Base-by-base conservation (phyloP, 2,113 vertebrate species). In the Spheniscus mendiculus region DNA sequence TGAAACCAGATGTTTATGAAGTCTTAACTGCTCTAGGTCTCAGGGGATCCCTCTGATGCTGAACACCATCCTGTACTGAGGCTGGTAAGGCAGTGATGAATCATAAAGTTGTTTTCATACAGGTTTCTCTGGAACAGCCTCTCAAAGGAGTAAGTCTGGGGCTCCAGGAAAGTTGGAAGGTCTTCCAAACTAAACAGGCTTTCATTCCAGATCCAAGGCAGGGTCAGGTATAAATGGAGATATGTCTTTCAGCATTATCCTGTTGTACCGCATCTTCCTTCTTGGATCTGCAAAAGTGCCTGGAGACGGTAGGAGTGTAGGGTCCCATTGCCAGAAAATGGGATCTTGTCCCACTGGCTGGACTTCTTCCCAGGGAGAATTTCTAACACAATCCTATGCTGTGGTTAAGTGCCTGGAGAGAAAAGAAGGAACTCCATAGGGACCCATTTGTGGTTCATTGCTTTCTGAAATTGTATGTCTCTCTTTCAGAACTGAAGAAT, bases 401-500 rank as follows among this genome's bases (percentile, higher is more conserved):
- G 40, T 67, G 25, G 55, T 38, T 42, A 42, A 85, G 19, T 17
- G 62, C 58, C 73, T n/a, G 22, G 52, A 81, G 36, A 82, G 52
- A 73, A 87, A 84, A 69, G 21, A 38, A 86, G 16, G 21, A 89
- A 62, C 66, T 91, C 70, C 82, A 79, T 23, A 67, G 61, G 87
- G 59, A 93, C 23, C 17, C 0, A 2, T 3, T 10, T 77, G 78
- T 87, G 78, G 93, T 96, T 94, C 89, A 55, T 1, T 73, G 59
- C 15, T 91, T 90, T 88, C 90, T 96, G 94, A 96, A 97, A 97
- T 94, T 56, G 34, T 70, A 62, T 0, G 4, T 80, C n/a, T 73
- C n/a, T 73, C 27, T 80, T 93, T 88, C 50, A 72, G 36, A 87
- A 92, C 66, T 58, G 65, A 77, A 90, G 23, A n/a, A 77, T 89